Evolutionary conservation across 2,888 invertebrate genomes (phyloP).

Genomic region (Ormyrus nitidulus): DNA sequence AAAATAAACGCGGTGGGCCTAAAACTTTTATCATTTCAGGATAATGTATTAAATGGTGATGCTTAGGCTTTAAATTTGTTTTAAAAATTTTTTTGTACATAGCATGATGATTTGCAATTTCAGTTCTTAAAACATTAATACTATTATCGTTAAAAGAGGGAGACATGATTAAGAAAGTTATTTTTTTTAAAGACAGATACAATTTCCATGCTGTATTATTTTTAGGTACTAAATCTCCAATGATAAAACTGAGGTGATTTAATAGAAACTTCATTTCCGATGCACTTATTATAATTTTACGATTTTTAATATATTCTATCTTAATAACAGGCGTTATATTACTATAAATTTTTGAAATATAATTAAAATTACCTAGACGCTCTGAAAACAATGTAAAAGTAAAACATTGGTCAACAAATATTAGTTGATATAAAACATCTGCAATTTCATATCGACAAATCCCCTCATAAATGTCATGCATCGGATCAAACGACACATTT

Average conservation of each 20-base stretch:
- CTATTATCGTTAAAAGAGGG: conserved; percentile 7
- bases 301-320: conserved; percentile 18
- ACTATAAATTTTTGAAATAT: not conserved
- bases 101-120: conserved; percentile 17
- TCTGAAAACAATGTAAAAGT: conserved; percentile 8
- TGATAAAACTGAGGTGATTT: not conserved
- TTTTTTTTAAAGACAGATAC: conserved; percentile 14
- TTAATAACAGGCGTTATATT: conserved; percentile 17
- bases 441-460: not conserved
- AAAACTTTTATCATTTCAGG: conserved; percentile 10
- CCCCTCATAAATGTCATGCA: not conserved
- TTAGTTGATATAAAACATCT: conserved; percentile 14
- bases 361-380: conserved; percentile 10
- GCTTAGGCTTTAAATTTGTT: conserved; percentile 15
- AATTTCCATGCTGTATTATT: conserved; percentile 12
- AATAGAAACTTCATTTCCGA: conserved; percentile 26
- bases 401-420: conserved; percentile 23
- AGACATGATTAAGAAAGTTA: conserved; percentile 13
- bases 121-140: conserved; percentile 13
- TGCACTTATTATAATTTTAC: conserved; percentile 20
- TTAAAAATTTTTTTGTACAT: conserved; percentile 18
- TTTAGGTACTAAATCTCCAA: not conserved
- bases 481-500: conserved; percentile 24
- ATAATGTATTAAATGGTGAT: conserved; percentile 25
- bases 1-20: conserved; percentile 4